Evolutionary conservation across 2,797 vertebrate species (phyloP), one percentile per base, ranked within the genome.

Genomic region (Trichosurus vulpecula): DNA sequence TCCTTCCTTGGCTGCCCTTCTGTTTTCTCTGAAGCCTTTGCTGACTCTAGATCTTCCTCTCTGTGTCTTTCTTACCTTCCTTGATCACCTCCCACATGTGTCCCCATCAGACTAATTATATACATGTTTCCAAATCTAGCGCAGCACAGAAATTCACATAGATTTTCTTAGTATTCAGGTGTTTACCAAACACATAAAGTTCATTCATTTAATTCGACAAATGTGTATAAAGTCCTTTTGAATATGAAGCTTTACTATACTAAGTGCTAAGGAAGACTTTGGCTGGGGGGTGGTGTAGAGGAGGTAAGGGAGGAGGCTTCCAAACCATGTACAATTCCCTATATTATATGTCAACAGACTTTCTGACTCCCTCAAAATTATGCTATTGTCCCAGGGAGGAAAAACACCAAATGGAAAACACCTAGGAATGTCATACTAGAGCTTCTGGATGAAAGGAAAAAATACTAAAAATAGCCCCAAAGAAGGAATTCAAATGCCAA

Each of bases 1-100:
- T 97, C 96, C 94, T 94, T 95, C 95, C 95, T 92, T 92, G 96
- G 93, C 93, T 81, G 93, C 96, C 92, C 92, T 96, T 95, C 74
- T 91, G 53, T 35, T 91, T 81, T 95, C 95, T 96, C 93, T 9
- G 2, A 91, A 93, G 95, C n/a, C 58, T 91, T 93, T 93, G 93
- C 95, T 92, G 92, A 95, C 93, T 95, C 89, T 47, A 74, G 95
- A 52, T 54, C 92, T 95, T 92, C 93, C 94, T 87, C 30, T 55
- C 31, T n/a, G 35, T 0, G 6, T 2, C 22, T 12, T 14, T 31
- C 35, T 30, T 0, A 30, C 90, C 51, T 87, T 30, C 47, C 27
- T 4, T 27, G 3, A 30, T 30, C 0, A 53, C 4, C 0, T 14
- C 16, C 13, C 54, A 16, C 0, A 0, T 57, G 29, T 51, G n/a